These are phyloP conservation scores for Lipophrys pholis DNA, from an alignment of 2,113 vertebrate genomes.

Conservation along the genomic window DNA sequence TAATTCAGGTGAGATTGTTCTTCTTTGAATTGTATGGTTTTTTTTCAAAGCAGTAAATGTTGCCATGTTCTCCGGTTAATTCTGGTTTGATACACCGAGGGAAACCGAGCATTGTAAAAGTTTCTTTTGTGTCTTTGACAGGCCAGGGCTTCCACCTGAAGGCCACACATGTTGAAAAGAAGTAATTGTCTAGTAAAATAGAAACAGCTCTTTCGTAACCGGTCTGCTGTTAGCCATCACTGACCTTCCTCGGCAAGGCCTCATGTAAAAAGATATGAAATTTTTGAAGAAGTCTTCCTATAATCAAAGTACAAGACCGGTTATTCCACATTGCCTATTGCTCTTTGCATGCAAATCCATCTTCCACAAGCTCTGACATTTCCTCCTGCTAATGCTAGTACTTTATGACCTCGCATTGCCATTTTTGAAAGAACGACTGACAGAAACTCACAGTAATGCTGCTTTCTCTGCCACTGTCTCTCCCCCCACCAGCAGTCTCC, in stretches of 20 bases:
- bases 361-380: conserved; percentile 1
- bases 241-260: conserved; percentile 30
- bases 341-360: conserved; percentile 31
- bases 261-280: conserved; percentile 20
- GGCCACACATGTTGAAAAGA: conserved; percentile 15
- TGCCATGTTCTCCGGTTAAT: background rate
- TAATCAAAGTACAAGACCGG: conserved; percentile 15
- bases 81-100: background rate
- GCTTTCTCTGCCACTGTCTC: conserved; percentile 25
- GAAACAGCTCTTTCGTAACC: conserved; percentile 35
- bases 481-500: conserved; percentile 19
- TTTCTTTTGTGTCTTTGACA: background rate
- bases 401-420: conserved; percentile 13
- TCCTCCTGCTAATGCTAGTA: conserved; percentile 1
- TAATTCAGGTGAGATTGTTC: too few species aligned
- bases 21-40: background rate
- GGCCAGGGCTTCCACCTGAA: background rate
- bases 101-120: background rate
- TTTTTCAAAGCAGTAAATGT: conserved; percentile 7
- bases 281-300: conserved; percentile 10
- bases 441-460: conserved; percentile 48
- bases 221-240: conserved; percentile 21
- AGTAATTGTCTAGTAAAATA: conserved; percentile 6
- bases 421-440: conserved; percentile 40
- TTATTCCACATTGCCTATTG: conserved; percentile 12